Base-by-base conservation (phyloP, 2,888 invertebrate species). In the Athalia cordata region DNA sequence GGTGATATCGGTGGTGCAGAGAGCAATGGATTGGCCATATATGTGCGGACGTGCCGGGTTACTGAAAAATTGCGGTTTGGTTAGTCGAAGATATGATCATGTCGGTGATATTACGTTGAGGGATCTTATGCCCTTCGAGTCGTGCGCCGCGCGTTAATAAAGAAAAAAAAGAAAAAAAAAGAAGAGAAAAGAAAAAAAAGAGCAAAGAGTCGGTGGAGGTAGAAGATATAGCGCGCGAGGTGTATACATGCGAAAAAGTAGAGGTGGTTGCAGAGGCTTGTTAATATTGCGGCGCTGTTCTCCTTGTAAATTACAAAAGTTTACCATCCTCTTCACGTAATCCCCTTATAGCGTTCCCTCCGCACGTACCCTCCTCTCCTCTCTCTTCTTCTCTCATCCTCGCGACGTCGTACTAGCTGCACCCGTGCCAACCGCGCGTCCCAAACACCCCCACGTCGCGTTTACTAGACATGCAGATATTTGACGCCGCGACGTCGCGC, bases 221-320 rank as follows among this genome's bases (percentile, higher is more conserved):
- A 13, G 50, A 62, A 47, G 75, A 75, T 49, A 57, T 49, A 61
- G 29, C 43, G 49, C 62, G 52, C 29, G 68, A 68, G 29, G 29
- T 29, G 29, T 29, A 29, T 29, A 29, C 29, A 29, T 29, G 29
- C 29, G 29, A 29, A 29, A 29, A 29, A 29, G 29, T 29, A 29
- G 29, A 29, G 29, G 29, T 29, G 29, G 29, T 29, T 29, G 74
- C 13, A n/a, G 70, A 52, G 64, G 70, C 78, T 78, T 78, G 78
- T 78, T 78, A 78, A 78, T 78, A 78, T 78, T 78, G 78, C 78
- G 72, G 50, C 72, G 78, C 64, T 78, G 78, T 78, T 78, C 78
- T 78, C 62, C 72, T 78, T 78, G 78, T 78, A 78, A 78, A 78
- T 78, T 78, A 78, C 78, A 78, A 78, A 78, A 78, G 78, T 78